Base-by-base conservation (phyloP, 2,113 vertebrate genomes). In the Sylvietta virens region DNA sequence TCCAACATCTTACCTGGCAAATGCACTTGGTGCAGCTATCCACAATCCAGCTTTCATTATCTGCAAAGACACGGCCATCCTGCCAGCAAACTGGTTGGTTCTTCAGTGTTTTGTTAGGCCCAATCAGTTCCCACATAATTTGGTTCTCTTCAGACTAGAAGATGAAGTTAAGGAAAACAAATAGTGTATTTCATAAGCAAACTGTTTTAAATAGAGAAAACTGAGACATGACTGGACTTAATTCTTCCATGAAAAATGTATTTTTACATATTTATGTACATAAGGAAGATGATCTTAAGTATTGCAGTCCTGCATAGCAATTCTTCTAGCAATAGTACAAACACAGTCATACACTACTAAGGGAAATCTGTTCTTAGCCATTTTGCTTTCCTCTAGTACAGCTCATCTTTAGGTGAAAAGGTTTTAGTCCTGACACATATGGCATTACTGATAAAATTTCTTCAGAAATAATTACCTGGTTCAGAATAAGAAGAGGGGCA, bases 1-100 rank as follows among this genome's bases (percentile, higher is more conserved):
- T 88, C 31, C 53, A 67, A 83, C 80, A 50, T 22, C 94, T 90
- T 97, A 99, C 99, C 99, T 99, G 98, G 97, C 99, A 99, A 88
- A 98, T 98, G 50, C 99, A 99, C 44, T 98, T 99, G 51, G 99
- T 99, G 71, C 99, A 99, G 97, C 99, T 99, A 96, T 99, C 99
- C 85, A 99, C 99, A 83, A 99, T 98, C 99, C 99, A 99, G 81
- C 99, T 99, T 91, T 99, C 99, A 28, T 98, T 99, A 94, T 99
- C 98, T 18, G 98, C 98, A 79, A 99, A 99, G 94, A 99, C 97
- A 26, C 99, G 98, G 13, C 99, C 99, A 42, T 99, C 99, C 95
- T 99, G 99, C 99, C 99, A 99, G 96, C 99, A 99, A 92, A 99
- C 98, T 4, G 98, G 98, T 89, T 99, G 97, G 86, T 98, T 99